Conservation (phyloP, 2,888 invertebrate species). For the Anarsia innoxiella region DNA sequence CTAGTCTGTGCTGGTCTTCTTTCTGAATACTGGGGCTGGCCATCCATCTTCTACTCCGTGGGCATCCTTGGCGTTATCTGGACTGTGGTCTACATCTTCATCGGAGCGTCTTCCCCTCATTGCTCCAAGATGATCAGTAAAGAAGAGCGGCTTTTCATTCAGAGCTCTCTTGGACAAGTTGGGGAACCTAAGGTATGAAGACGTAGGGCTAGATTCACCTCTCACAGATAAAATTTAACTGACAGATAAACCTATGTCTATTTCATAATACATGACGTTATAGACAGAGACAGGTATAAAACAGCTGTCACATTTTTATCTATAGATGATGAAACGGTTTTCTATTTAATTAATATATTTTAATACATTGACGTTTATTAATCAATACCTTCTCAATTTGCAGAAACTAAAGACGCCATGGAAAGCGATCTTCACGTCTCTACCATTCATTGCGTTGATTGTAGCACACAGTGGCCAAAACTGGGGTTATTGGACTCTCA, state of each 20-base stretch:
- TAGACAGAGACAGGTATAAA: too few species aligned
- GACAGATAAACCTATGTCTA: too few species aligned
- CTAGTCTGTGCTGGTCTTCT: conserved; percentile 50
- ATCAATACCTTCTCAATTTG: too few species aligned
- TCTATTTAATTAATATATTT: too few species aligned
- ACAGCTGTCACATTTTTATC: too few species aligned
- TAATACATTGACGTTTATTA: too few species aligned
- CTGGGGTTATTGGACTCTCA: conserved; percentile 80
- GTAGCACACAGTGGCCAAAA: conserved; percentile 75
- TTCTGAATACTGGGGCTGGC: conserved; percentile 66
- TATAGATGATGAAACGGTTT: background rate
- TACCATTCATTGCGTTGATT: conserved; percentile 69
- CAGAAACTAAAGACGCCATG: conserved; percentile 65
- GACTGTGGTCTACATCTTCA: conserved; percentile 64
- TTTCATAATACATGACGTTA: too few species aligned
- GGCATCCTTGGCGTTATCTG: conserved; percentile 63
- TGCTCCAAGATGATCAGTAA: conserved; percentile 65
- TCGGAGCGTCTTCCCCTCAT: conserved; percentile 73
- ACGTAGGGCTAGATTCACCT: too few species aligned
- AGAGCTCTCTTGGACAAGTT: background rate
- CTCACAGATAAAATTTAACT: too few species aligned
- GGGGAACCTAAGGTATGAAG: background rate
- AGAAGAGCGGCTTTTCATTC: conserved; percentile 51
- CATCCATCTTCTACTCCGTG: conserved; percentile 76
- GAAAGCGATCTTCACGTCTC: conserved; percentile 68